Evolutionary conservation across 2,113 vertebrate species (phyloP), one percentile per base, ranked within the genome.

Genomic region (Colistium nudipinnis): DNA sequence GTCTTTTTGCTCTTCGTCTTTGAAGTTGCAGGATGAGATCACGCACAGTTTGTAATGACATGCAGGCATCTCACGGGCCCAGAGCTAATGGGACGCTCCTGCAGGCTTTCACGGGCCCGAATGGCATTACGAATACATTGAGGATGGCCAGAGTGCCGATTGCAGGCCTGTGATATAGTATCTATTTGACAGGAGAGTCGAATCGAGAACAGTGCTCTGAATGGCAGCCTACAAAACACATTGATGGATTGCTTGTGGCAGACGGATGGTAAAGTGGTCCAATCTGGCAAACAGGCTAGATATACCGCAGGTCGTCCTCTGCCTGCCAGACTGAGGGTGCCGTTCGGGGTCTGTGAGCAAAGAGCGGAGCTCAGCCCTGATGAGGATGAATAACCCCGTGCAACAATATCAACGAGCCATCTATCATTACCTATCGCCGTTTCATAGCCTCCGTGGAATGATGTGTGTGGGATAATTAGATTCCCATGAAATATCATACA

Each of bases 251-350:
- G 74, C 73, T 62, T 39, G 35, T 74, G 83, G 82, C 68, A 73
- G 82, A 76, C 55, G 47, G 83, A 73, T 39, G 24, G 30, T 17
- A 16, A 69, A 82, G 74, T 62, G 56, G 39, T 70, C 41, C 78
- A 67, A 81, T 71, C 67, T 84, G 83, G 5, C 79, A 67, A 59
- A 77, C 13, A 70, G 56, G 76, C 53, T 17, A 59, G 25, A 80
- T 56, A 77, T 56, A 82, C 53, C 59, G 44, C 62, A 44, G 67
- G 72, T 38, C 76, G 78, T 74, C 33, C 63, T 53, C 60, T 41
- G 16, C 45, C 68, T 62, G 76, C 38, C 78, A 70, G 45, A 51
- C 8, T 64, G 12, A 0, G 49, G 38, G 27, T 63, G 47, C 27
- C 49, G 22, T 0, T 51, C n/a, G 25, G 20, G n/a, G 13, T 49